A percentile compares a stretch with the other conserved stretches of the same genome.
These are phyloP conservation scores for Hirtodrosophila cameraria DNA, from an alignment of 2,888 invertebrate species.

Conservation along the genomic window DNA sequence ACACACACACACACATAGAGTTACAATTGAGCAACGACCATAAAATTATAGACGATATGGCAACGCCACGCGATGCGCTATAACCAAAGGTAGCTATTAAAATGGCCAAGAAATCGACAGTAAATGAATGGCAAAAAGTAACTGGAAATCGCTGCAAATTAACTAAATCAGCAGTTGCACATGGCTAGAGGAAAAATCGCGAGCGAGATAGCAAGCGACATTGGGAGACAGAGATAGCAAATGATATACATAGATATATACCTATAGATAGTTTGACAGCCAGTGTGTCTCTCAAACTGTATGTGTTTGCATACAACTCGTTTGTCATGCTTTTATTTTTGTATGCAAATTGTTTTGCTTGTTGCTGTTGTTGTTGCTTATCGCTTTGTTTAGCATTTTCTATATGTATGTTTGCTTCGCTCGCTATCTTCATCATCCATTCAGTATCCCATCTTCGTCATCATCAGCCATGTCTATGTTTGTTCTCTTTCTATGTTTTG, in stretches of 20 bases:
- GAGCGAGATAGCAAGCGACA: slow-evolving; percentile 3
- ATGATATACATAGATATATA: no score
- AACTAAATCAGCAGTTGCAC: slow-evolving; percentile 57
- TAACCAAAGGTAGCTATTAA: slow-evolving; percentile 36
- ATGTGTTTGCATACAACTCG: background rate
- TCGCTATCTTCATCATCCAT: slow-evolving; percentile 5
- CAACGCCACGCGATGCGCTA: slow-evolving; percentile 42
- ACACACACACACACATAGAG: slow-evolving; percentile 6
- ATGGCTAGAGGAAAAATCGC: slow-evolving; percentile 21
- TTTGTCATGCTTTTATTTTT: slow-evolving; percentile 33
- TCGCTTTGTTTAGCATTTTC: slow-evolving; percentile 12
- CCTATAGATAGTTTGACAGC: slow-evolving; percentile 17
- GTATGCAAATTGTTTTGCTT: slow-evolving; percentile 25
- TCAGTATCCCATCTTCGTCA: slow-evolving; percentile 29
- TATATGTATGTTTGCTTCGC: background rate
- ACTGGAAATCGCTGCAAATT: slow-evolving; percentile 58
- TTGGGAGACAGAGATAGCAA: background rate
- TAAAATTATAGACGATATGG: slow-evolving; percentile 57
- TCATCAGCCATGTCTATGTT: slow-evolving; percentile 15
- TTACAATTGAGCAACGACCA: slow-evolving; percentile 46
- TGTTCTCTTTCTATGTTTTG: slow-evolving; percentile 17
- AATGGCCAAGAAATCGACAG: slow-evolving; percentile 41
- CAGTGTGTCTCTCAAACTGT: slow-evolving; percentile 26
- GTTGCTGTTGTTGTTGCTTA: slow-evolving; percentile 18
- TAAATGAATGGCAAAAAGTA: slow-evolving; percentile 54